Conservation (phyloP, 2,113 vertebrate genomes). For the Alosa alosa region DNA sequence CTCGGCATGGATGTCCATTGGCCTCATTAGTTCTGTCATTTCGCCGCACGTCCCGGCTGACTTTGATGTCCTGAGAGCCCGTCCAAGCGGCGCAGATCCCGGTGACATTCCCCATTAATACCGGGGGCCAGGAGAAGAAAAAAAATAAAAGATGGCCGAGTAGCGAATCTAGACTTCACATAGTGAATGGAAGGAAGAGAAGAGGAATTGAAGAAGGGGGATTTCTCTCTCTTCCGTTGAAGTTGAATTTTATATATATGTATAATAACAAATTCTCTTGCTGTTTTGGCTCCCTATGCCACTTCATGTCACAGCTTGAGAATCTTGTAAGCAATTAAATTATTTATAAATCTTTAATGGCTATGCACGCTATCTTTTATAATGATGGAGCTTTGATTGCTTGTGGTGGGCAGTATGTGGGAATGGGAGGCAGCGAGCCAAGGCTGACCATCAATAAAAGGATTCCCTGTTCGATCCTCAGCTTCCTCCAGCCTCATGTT, state of each 20-base stretch:
- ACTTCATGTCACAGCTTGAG: not conserved
- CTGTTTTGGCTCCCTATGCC: not conserved
- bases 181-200: not conserved
- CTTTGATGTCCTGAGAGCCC: constrained; percentile 38
- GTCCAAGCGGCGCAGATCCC: not conserved
- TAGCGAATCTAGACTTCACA: not conserved
- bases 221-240: not conserved
- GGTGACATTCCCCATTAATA: constrained; percentile 17
- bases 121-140: not conserved
- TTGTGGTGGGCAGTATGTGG: not conserved
- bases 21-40: constrained; percentile 39
- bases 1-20: constrained; percentile 33
- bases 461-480: constrained; percentile 11
- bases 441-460: constrained; percentile 5
- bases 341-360: constrained; percentile 4
- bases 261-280: not conserved
- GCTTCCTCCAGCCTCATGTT: not conserved
- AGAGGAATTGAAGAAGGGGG: not conserved
- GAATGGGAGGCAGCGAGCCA: not conserved
- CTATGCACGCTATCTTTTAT: not conserved
- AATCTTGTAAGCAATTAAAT: not conserved
- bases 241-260: not conserved
- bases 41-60: constrained; percentile 35
- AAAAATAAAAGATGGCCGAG: not conserved
- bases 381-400: constrained; percentile 15